These are phyloP conservation scores for Strongylocentrotus purpuratus DNA, from an alignment of 35 echinoderm and acorn worm species.

Conservation along the genomic window DNA sequence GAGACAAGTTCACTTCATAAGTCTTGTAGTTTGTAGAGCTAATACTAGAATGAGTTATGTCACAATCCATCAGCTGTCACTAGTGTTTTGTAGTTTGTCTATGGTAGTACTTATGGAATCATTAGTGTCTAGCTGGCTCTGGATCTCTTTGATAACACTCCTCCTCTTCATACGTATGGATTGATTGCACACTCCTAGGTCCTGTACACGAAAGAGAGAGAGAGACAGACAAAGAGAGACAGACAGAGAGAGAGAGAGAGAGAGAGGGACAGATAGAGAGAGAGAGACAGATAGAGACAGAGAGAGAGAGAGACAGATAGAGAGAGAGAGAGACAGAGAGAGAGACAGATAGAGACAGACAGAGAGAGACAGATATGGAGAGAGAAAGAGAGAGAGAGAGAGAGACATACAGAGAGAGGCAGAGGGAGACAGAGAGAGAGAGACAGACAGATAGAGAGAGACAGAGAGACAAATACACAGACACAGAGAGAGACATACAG, in stretches of 20 bases:
- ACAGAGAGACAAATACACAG: too few relatives aligned
- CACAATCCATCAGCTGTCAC: constrained; percentile 3
- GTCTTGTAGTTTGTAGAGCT: not conserved
- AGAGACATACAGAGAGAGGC: too few relatives aligned
- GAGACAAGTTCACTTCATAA: not conserved
- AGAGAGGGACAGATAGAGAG: not conserved
- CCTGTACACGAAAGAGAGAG: not conserved
- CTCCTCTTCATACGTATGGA: not conserved
- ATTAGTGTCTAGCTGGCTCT: not conserved
- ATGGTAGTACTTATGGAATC: not conserved
- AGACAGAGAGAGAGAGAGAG: not conserved
- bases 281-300: too few relatives aligned
- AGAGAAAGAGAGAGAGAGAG: too few relatives aligned
- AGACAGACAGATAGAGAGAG: too few relatives aligned
- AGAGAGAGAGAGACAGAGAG: too few relatives aligned
- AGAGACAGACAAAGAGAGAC: not conserved
- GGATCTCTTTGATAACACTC: not conserved
- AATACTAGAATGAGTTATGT: too few relatives aligned
- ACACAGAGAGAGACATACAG: too few relatives aligned
- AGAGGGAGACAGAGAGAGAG: too few relatives aligned
- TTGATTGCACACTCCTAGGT: not conserved
- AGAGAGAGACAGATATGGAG: too few relatives aligned
- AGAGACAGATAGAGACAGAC: too few relatives aligned
- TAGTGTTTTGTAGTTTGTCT: not conserved
- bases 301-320: too few relatives aligned